phyloP scores from a whole-genome alignment of 2,113 vertebrate genomes.

The Notarius lentiginosus region DNA sequence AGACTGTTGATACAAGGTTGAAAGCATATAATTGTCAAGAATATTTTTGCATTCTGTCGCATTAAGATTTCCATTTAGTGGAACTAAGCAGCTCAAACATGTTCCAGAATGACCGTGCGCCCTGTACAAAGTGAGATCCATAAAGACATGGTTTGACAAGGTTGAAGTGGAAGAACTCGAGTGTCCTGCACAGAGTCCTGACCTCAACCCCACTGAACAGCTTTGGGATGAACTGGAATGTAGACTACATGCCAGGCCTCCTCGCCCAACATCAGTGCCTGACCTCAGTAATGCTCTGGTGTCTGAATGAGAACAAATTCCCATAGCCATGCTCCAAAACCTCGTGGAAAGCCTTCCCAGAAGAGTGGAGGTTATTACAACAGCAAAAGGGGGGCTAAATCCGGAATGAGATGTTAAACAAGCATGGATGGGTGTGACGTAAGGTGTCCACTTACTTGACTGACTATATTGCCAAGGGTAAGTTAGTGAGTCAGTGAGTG shows the following conservation, averaged over 20 bases:
- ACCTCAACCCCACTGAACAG: no score
- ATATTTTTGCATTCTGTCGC: not conserved
- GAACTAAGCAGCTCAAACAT: not conserved
- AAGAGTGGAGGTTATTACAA: no score
- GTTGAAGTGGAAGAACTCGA: no score
- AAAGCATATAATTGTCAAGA: not conserved
- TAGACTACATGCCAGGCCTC: no score
- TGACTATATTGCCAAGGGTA: no score
- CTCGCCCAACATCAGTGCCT: no score
- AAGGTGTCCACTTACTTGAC: not conserved
- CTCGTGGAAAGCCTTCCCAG: no score
- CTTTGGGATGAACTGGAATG: no score
- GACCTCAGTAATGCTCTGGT: not conserved
- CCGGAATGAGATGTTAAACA: not conserved
- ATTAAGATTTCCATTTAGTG: not conserved
- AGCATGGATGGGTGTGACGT: not conserved
- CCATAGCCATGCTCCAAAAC: no score
- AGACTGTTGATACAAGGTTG: not conserved
- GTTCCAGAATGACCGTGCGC: not conserved
- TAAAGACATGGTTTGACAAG: not conserved
- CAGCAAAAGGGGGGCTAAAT: no score
- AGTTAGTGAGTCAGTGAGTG: no score
- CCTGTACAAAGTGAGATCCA: not conserved
- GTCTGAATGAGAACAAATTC: not conserved
- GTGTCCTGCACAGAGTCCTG: no score